A percentile compares a stretch with the other conserved stretches of the same genome.
phyloP scores from a whole-genome alignment of 2,113 vertebrate species.

The Otocyon megalotis region DNA sequence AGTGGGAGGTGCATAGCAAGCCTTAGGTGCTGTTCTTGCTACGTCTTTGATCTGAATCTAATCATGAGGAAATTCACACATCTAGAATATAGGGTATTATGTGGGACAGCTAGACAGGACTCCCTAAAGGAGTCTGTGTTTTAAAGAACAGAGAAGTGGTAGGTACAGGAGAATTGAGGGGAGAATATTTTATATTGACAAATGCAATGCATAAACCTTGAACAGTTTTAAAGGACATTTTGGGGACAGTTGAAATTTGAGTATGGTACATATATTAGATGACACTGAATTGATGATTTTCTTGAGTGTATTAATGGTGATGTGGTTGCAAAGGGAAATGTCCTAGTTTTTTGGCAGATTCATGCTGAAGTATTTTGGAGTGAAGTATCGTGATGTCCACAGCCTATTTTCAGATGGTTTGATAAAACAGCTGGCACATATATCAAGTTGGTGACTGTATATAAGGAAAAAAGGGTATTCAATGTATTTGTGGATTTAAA shows the following conservation, averaged over 20 bases:
- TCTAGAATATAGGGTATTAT: background rate
- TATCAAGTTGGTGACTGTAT: background rate
- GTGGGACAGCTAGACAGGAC: background rate
- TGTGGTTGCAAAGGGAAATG: background rate
- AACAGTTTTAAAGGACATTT: background rate
- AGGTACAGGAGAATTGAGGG: background rate
- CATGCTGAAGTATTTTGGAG: background rate
- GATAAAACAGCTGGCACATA: background rate
- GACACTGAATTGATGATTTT: background rate
- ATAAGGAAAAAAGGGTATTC: background rate
- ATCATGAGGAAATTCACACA: background rate
- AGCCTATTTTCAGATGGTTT: conserved; percentile 34
- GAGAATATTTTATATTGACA: background rate
- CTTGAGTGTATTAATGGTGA: background rate
- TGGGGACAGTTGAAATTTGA: background rate
- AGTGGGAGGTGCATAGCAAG: background rate
- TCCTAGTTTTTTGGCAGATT: background rate
- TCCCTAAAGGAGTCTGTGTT: background rate
- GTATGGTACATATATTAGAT: background rate
- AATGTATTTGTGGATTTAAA: background rate
- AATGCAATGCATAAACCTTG: background rate
- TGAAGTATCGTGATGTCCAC: background rate
- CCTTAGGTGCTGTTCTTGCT: background rate
- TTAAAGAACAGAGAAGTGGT: background rate
- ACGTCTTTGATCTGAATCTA: background rate